A percentile compares a stretch with the other conserved stretches of the same genome.
Conservation (phyloP, 2,113 vertebrate species). For the Telmatochromis sp. region DNA sequence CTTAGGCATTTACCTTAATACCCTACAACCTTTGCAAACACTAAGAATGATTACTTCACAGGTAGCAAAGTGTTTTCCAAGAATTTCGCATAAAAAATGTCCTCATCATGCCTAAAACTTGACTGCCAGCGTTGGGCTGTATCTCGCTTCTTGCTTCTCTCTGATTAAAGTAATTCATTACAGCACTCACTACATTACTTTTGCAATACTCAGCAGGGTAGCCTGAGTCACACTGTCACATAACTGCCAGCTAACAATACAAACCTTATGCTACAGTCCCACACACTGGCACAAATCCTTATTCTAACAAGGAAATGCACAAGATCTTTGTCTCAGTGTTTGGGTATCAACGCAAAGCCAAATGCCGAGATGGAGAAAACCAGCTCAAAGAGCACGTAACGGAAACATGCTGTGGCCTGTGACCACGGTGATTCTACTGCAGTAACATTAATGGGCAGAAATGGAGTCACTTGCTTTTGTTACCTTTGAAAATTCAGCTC, state of each 20-base stretch:
- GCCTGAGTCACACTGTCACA: neutral
- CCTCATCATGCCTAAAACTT: neutral
- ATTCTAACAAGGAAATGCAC: neutral
- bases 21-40: fast-evolving
- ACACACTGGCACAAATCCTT: neutral
- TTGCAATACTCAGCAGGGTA: neutral
- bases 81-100: neutral
- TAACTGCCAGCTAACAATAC: neutral
- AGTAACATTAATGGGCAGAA: fast-evolving
- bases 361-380: neutral
- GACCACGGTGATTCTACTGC: fast-evolving
- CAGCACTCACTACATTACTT: neutral
- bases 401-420: neutral
- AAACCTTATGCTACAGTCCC: neutral
- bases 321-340: neutral
- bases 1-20: neutral
- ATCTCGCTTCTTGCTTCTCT: neutral
- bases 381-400: neutral
- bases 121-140: fast-evolving
- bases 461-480: neutral
- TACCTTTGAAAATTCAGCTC: neutral
- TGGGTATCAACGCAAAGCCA: neutral
- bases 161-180: neutral
- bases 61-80: neutral
- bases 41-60: neutral